A percentile compares a stretch with the other conserved stretches of the same genome.
Conservation (phyloP, 2,113 vertebrate species). For the Erythrocercus mccallii region DNA sequence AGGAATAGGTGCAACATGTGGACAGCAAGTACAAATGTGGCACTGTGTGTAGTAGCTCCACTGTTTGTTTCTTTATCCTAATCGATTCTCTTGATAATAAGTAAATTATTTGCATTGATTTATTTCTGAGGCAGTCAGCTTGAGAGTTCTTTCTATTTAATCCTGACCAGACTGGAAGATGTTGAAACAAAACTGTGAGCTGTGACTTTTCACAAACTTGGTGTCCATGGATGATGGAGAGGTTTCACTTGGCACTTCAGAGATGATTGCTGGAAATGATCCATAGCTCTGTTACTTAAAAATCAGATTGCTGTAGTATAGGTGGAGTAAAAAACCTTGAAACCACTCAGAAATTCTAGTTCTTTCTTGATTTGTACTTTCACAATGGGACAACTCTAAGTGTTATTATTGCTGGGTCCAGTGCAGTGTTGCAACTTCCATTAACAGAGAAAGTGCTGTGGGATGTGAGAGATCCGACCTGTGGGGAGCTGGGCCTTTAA, state of each 20-base stretch:
- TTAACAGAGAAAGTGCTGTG: background rate
- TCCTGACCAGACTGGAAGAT: background rate
- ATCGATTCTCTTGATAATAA: background rate
- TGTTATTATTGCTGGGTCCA: background rate
- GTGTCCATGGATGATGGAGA: background rate
- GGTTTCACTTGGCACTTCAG: background rate
- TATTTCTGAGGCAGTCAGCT: background rate
- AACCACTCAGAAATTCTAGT: background rate
- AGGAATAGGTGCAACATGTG: slow-evolving; percentile 13
- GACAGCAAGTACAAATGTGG: background rate
- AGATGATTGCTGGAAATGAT: background rate
- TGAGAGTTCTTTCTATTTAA: background rate
- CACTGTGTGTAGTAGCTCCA: background rate
- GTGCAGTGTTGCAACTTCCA: background rate
- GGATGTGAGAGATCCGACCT: background rate
- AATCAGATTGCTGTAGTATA: background rate
- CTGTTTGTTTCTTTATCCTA: slow-evolving; percentile 29
- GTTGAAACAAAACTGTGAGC: background rate
- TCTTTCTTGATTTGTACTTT: background rate
- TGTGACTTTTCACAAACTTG: background rate
- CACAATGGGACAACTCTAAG: background rate
- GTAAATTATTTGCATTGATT: slow-evolving; percentile 22
- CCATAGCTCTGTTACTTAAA: background rate
- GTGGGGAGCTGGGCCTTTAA: background rate
- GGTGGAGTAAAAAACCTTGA: background rate